These are phyloP conservation scores for Anthrax anthrax DNA, from an alignment of 2,888 invertebrate genomes.

Conservation along the genomic window DNA sequence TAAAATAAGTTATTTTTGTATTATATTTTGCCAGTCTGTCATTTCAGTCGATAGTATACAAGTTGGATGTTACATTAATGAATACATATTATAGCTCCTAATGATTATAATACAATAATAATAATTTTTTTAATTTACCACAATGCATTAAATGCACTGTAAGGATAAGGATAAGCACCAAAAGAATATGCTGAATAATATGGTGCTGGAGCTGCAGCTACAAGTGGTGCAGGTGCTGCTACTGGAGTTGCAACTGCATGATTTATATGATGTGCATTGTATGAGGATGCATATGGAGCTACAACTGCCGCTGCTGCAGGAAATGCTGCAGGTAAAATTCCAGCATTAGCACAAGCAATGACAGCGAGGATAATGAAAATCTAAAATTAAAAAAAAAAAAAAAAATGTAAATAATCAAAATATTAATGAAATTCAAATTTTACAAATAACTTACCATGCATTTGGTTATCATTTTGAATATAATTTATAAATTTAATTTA, in stretches of 20 bases:
- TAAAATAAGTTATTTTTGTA: too few relatives aligned
- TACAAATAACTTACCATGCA: constrained; percentile 21
- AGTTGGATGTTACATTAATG: too few relatives aligned
- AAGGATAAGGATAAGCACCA: constrained; percentile 18
- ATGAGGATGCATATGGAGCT: constrained; percentile 60
- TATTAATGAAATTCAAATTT: background rate
- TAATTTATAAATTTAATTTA: constrained; percentile 13
- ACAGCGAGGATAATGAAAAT: constrained; percentile 33
- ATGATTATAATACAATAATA: too few relatives aligned
- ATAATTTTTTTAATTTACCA: too few relatives aligned
- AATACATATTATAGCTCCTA: too few relatives aligned
- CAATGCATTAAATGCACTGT: background rate
- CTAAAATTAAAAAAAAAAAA: constrained; percentile 16
- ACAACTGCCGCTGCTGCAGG: constrained; percentile 47
- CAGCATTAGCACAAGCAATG: constrained; percentile 39
- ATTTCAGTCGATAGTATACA: too few relatives aligned
- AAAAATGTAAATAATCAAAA: background rate
- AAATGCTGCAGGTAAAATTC: constrained; percentile 37
- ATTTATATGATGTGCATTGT: constrained; percentile 59
- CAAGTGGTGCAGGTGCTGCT: constrained; percentile 28
- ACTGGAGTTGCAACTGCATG: constrained; percentile 59
- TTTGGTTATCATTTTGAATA: constrained; percentile 24
- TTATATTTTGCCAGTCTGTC: too few relatives aligned
- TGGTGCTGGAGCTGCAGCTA: constrained; percentile 17
- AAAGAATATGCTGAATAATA: constrained; percentile 41